Base-by-base conservation (phyloP, 2,797 vertebrate genomes). In the Aeoliscus strigatus region DNA sequence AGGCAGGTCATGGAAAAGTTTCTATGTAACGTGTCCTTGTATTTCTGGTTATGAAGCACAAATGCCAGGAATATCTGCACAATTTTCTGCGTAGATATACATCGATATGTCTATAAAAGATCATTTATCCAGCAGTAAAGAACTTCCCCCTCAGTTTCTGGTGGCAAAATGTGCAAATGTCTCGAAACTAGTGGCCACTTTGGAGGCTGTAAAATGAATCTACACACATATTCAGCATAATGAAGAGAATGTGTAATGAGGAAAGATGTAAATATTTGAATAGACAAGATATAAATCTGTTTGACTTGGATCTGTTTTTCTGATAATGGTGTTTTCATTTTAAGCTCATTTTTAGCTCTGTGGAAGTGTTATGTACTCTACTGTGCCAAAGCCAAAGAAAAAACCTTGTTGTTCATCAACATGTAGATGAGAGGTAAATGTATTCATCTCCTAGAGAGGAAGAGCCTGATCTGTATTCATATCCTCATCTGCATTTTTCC, bases 391-490 rank as follows among this genome's bases (percentile, higher is more conserved):
- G 32, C 39, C 24, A 14, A 14, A 37, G 67, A 66, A 48, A 27
- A 10, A 26, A 44, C 36, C 31, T 66, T 65, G 46, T 65, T 61
- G 70, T 71, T 77, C 66, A 74, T 82, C 67, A 79, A 51, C 71
- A 81, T 80, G 76, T 40, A 80, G 65, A 82, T 81, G 65, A 73
- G 65, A 67, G 61, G 64, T 73, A 82, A 83, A 84, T 78, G 66
- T 75, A 82, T 84, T 84, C 68, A 39, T 76, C 72, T 74, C 75
- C 65, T 66, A 38, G 64, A 9, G 63, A 58, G 62, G 47, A 58
- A 49, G 47, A 60, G 71, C 62, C 55, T 75, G 57, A 79, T 84
- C 73, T 75, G 69, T 73, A 80, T 82, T 84, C 78, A 85, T 77
- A 75, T 61, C 56, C 30, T 29, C 49, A 79, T 84, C 79, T 79